phyloP scores from a whole-genome alignment of 2,797 vertebrate species.

The Diplodus sargus region DNA sequence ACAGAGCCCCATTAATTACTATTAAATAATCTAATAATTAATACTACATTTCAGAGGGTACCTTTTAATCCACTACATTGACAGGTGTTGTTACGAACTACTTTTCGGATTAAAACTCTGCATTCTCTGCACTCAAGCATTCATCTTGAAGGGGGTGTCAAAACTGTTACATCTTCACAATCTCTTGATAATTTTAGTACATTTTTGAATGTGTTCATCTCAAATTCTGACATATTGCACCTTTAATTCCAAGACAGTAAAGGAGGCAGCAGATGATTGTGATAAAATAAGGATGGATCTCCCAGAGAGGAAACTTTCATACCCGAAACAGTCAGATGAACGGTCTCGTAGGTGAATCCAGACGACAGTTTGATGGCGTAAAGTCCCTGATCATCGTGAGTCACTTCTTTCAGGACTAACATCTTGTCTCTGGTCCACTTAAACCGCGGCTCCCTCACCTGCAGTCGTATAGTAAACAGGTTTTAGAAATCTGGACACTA shows the following conservation, averaged over 20 bases:
- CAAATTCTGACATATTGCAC: no score
- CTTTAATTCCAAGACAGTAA: neutral
- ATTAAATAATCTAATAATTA: no score
- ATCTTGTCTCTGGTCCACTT: conserved; percentile 80
- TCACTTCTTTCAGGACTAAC: conserved; percentile 79
- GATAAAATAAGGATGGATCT: neutral
- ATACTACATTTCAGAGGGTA: neutral
- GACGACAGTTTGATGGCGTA: conserved; percentile 77
- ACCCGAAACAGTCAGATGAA: conserved; percentile 80
- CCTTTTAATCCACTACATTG: neutral
- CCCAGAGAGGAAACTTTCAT: neutral
- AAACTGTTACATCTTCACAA: no score
- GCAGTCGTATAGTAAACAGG: neutral
- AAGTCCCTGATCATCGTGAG: conserved; percentile 77
- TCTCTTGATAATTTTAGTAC: no score
- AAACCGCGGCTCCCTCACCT: conserved; percentile 81
- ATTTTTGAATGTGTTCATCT: no score
- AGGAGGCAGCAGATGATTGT: neutral
- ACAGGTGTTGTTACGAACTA: neutral
- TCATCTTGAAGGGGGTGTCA: no score
- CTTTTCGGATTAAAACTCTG: neutral
- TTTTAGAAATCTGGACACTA: conserved; percentile 6
- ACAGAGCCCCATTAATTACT: neutral
- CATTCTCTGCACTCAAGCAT: neutral
- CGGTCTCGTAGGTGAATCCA: conserved; percentile 78